Base-by-base conservation (phyloP, 2,888 invertebrate species). In the Macrosoma leucophasiata region DNA sequence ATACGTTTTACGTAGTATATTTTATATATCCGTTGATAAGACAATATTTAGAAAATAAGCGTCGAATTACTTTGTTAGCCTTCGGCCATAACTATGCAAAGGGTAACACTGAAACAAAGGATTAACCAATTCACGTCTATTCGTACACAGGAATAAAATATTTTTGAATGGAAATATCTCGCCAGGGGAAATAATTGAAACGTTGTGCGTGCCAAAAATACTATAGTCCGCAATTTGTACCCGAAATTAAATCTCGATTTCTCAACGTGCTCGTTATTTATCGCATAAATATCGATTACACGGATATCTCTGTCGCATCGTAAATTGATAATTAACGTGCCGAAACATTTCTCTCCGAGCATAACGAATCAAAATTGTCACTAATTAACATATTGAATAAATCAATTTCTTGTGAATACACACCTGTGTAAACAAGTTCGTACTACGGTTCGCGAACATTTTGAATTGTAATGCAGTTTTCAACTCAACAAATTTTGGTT, bases 11-110 rank as follows among this genome's bases (percentile, higher is more conserved):
- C 10, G 13, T 29, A 22, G 27, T 22, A 31, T 11, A 13, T 21
- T 13, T 13, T 11, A 32, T 20, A 13, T 11, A 18, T 33, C 9
- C 22, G 14, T 24, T 36, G 18, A 20, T 14, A 15, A 18, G 12
- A 17, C 17, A 13, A 18, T 28, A 28, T 19, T 28, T n/a, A n/a
- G 71, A 73, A 73, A 75, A 74, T 72, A 69, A 69, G 69, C 67
- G 72, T 73, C 66, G 71, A n/a, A n/a, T 73, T 67, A 60, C 72
- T 70, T 72, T 74, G 66, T 65, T 62, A 62, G 65, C 58, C 48
- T 38, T 49, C 40, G 50, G 49, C 49, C 43, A 46, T 43, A 55
- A 61, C 62, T 63, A 41, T 43, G 39, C 43, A 47, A 49, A 47
- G 44, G 48, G 43, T 48, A 29, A 34, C 29, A 20, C 29, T 14